Evolutionary conservation across 1,140 invertebrate genomes (phyloP), one percentile per base, ranked within the genome.

Genomic region (Eumeta japonica): DNA sequence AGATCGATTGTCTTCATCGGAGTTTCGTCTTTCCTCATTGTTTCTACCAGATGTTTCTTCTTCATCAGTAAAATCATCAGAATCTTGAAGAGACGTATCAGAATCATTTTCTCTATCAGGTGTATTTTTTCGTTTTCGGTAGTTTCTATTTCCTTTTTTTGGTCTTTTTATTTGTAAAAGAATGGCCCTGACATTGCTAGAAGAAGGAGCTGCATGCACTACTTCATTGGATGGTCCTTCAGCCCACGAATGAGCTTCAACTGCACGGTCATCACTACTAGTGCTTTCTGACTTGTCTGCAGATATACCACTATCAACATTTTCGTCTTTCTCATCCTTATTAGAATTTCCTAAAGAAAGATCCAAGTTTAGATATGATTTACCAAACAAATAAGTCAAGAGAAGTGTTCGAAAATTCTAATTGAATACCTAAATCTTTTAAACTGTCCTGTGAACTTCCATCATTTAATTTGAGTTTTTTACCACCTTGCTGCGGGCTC

Each of bases 201-300:
- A 57, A 1, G 65, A 70, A 11, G 68, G 58, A 1, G 55, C 61
- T 3, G 47, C 55, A n/a, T 52, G 47, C 1, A 65, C 62, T 3
- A 66, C 38, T 32, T 63, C 56, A 39, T 72, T 70, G 7, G 52
- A 48, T 9, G 60, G 64, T 0, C 45, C 63, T 28, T 52, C 55
- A 3, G 39, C 35, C 1, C n/a, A n/a, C n/a, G n/a, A n/a, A n/a
- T n/a, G n/a, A n/a, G 52, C 15, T 3, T 46, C 28, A 13, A 52
- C 37, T 3, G 35, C 43, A 2, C 46, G 49, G 32, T 70, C 66
- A 14, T 77, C 72, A 28, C 67, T 74, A 40, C 62, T 70, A 0
- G 64, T 70, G 35, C 71, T 76, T 44, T 75, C 74, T 14, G 72
- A 75, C 37, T 76, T 76, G 37, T 75, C 74, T 10, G 62, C 65